These are phyloP conservation scores for Drosophila emarginata DNA, from an alignment of 2,888 invertebrate genomes.

Conservation along the genomic window DNA sequence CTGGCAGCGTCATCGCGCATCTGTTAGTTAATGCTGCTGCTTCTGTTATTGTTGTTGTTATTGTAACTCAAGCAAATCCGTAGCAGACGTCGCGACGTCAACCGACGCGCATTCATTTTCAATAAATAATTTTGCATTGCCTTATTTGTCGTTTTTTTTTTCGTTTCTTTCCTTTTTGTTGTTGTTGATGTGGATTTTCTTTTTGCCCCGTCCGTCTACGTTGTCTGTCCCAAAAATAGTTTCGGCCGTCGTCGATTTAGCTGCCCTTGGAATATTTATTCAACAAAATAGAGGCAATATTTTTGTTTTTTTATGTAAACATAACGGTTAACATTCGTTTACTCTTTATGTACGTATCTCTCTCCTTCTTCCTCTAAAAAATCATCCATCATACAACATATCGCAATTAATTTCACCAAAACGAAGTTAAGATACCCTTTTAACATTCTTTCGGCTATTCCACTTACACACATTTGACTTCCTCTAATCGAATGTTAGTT, in stretches of 20 bases:
- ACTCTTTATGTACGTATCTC: not conserved
- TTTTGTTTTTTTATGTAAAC: not conserved
- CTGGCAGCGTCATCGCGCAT: slow-evolving; percentile 63
- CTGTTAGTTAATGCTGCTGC: slow-evolving; percentile 53
- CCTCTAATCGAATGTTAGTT: too few relatives aligned
- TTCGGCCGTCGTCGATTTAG: slow-evolving; percentile 8
- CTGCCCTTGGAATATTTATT: slow-evolving; percentile 65
- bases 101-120: slow-evolving; percentile 55
- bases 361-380: slow-evolving; percentile 23
- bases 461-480: not conserved
- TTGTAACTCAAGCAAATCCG: slow-evolving; percentile 72
- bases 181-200: slow-evolving; percentile 35
- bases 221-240: slow-evolving; percentile 64
- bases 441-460: not conserved
- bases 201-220: slow-evolving; percentile 47
- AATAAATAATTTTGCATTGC: slow-evolving; percentile 72
- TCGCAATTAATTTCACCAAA: not conserved
- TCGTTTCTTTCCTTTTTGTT: slow-evolving; percentile 29
- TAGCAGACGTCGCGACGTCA: slow-evolving; percentile 69
- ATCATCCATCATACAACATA: slow-evolving; percentile 45
- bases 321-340: slow-evolving; percentile 9
- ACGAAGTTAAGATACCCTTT: not conserved
- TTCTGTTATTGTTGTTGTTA: slow-evolving; percentile 49
- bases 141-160: slow-evolving; percentile 74
- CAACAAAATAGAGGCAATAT: slow-evolving; percentile 20